Conservation (phyloP, 92 coral and sea anemone genomes). For the Siderastrea siderea region DNA sequence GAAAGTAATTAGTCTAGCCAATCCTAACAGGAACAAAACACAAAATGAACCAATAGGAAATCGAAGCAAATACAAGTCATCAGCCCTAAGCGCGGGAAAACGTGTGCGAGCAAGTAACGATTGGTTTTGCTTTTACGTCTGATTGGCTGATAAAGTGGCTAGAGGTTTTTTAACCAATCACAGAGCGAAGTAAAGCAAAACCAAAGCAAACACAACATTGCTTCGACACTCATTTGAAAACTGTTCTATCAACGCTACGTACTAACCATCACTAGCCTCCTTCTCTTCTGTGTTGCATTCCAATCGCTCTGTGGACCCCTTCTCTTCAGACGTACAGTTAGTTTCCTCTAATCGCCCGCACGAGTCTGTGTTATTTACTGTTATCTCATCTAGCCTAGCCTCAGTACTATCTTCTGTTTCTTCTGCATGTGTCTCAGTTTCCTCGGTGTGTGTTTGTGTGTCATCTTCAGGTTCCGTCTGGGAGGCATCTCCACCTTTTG, state of each 20-base stretch:
- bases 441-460: slow-evolving; percentile 6
- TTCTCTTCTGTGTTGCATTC: neutral
- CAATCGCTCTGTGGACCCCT: neutral
- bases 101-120: no score
- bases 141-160: no score
- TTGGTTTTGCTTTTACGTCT: no score
- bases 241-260: neutral
- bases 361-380: slow-evolving; percentile 8
- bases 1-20: no score
- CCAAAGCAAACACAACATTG: no score
- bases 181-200: no score
- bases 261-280: slow-evolving; percentile 1
- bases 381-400: neutral
- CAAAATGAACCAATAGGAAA: no score
- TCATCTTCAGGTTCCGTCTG: slow-evolving; percentile 31
- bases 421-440: neutral
- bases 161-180: no score
- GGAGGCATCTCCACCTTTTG: slow-evolving; percentile 8
- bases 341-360: neutral
- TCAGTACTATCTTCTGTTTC: neutral
- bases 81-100: no score
- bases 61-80: no score
- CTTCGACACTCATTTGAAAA: no score
- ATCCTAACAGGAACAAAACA: no score
- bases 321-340: neutral